These are phyloP conservation scores for Hyppa rectilinea DNA, from an alignment of 2,888 invertebrate genomes.

Conservation along the genomic window DNA sequence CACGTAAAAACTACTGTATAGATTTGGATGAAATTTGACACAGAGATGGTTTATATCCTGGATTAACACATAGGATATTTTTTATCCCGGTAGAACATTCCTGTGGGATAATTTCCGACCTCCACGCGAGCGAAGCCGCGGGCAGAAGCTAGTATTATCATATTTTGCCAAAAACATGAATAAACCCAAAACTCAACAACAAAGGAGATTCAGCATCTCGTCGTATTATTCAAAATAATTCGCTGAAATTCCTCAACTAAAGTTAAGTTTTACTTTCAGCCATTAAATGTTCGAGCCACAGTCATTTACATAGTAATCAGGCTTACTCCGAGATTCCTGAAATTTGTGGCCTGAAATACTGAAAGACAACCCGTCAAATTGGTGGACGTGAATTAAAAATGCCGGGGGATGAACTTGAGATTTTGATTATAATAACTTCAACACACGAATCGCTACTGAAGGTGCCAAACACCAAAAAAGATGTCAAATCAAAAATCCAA, in stretches of 20 bases:
- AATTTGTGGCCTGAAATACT: slow-evolving; percentile 37
- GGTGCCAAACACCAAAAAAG: too few species aligned
- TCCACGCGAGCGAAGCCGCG: too few species aligned
- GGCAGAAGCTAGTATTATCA: too few species aligned
- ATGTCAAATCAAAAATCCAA: too few species aligned
- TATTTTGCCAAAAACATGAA: neutral
- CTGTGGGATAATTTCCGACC: too few species aligned
- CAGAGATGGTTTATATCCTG: too few species aligned
- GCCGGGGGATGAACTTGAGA: neutral
- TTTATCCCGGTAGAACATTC: too few species aligned
- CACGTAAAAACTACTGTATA: too few species aligned
- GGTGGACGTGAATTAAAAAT: slow-evolving; percentile 48
- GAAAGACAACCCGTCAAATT: slow-evolving; percentile 47
- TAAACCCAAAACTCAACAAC: neutral
- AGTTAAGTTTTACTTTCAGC: slow-evolving; percentile 46
- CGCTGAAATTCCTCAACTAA: slow-evolving; percentile 41
- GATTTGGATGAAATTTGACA: too few species aligned
- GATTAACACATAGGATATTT: too few species aligned
- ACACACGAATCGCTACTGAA: too few species aligned
- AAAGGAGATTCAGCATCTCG: slow-evolving; percentile 23
- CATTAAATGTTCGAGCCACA: slow-evolving; percentile 45
- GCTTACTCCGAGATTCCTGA: slow-evolving; percentile 45
- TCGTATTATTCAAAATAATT: slow-evolving; percentile 52
- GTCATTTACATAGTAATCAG: slow-evolving; percentile 62
- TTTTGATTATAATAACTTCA: neutral